phyloP scores from a whole-genome alignment of 2,797 vertebrate genomes.

The Dendrocincla tyrannina region DNA sequence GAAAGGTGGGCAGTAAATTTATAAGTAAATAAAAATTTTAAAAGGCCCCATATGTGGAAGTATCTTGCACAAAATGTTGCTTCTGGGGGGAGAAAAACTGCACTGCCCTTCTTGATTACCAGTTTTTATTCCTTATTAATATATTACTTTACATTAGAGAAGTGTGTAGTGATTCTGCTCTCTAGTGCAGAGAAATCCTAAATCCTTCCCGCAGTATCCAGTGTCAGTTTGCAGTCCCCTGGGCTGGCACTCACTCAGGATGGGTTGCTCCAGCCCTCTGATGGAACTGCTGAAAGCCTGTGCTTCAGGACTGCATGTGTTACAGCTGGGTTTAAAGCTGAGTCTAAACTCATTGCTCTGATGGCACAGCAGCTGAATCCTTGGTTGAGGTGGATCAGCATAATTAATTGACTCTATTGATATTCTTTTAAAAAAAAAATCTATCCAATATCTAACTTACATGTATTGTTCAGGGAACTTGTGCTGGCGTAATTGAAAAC shows the following conservation, averaged over 20 bases:
- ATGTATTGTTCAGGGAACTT: background rate
- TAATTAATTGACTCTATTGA: background rate
- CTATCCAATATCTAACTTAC: background rate
- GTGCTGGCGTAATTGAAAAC: background rate
- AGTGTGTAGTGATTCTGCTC: background rate
- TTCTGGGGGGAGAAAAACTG: background rate
- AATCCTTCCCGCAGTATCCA: background rate
- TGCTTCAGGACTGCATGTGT: background rate
- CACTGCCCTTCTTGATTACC: background rate
- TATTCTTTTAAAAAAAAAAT: background rate
- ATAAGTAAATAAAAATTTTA: background rate
- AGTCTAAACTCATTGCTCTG: background rate
- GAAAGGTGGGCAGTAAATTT: background rate
- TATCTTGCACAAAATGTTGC: background rate
- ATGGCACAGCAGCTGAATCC: background rate
- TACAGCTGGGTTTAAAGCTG: background rate
- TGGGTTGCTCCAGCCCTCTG: background rate
- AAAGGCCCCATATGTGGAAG: background rate
- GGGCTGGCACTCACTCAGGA: background rate
- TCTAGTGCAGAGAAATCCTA: background rate
- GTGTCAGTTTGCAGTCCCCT: background rate
- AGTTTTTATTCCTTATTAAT: background rate
- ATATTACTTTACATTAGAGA: background rate
- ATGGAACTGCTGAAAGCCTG: background rate
- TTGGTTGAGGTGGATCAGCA: background rate